A percentile compares a stretch with the other conserved stretches of the same genome.
phyloP scores from a whole-genome alignment of 2,797 vertebrate species.

The Gallirallus australis region DNA sequence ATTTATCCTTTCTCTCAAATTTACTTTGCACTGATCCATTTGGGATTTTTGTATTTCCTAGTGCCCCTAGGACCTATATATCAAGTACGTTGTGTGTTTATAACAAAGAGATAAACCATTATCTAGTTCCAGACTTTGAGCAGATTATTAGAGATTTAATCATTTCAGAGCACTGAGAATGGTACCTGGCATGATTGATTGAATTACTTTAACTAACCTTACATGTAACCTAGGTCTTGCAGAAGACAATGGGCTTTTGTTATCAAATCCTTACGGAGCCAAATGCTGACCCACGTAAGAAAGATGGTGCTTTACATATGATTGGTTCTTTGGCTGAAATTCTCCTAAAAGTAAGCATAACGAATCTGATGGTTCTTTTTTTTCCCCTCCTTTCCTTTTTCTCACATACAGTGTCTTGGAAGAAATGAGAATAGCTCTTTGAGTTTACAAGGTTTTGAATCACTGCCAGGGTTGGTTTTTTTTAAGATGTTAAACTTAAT shows the following conservation, averaged over 20 bases:
- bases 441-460: neutral
- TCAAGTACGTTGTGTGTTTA: neutral
- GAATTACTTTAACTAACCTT: neutral
- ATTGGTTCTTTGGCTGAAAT: constrained; percentile 98
- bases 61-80: neutral
- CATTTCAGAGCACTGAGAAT: neutral
- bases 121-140: neutral
- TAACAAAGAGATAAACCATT: neutral
- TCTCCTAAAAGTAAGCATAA: constrained; percentile 89
- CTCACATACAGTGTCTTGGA: neutral
- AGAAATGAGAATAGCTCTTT: neutral
- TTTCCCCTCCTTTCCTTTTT: neutral
- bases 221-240: constrained; percentile 86
- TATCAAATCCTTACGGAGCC: constrained; percentile 97
- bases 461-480: neutral
- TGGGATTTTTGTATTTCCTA: neutral
- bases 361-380: neutral
- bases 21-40: neutral
- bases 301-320: constrained; percentile 98
- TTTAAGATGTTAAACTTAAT: neutral
- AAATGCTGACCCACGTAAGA: constrained; percentile 94
- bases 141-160: neutral
- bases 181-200: neutral
- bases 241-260: constrained; percentile 99
- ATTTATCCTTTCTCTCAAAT: neutral